Evolutionary conservation across 2,888 invertebrate species (phyloP), one percentile per base, ranked within the genome.

Genomic region (Ashinkailepas kermadecensis): DNA sequence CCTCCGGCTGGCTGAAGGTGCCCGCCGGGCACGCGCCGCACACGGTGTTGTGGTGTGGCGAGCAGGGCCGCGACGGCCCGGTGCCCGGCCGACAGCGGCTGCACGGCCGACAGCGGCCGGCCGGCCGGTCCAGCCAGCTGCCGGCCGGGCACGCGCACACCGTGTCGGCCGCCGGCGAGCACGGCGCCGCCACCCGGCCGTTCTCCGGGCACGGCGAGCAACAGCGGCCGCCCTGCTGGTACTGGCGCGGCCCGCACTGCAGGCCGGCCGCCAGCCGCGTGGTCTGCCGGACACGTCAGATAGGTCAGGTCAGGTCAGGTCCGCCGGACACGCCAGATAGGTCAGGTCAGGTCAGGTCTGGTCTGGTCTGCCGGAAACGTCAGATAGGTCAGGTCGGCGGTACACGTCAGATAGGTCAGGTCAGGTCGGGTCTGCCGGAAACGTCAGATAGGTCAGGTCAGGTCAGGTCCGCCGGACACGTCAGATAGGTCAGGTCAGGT

Each of bases 41-140:
- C 21, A 74, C 74, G 9, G 74, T 18, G 74, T 74, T 56, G 21
- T 74, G 56, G 56, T 74, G 74, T 54, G 74, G 74, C 74, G 74
- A 74, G 74, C 74, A 74, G 54, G 74, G 74, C 56, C 74, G 74
- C 74, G 74, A 74, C 18, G 74, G 23, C 23, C 74, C 74, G 74
- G 54, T 12, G 56, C 74, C 74, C 18, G 74, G 21, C 15, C 18
- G 39, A 18, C 74, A 74, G 39, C 15, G 74, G 21, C 54, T 15
- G 74, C 74, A 74, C 9, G 56, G 9, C 21, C 74, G 74, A 23
- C 74, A 74, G 18, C 12, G 15, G 21, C 74, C 74, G 54, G 74
- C 74, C 9, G 13, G 10, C 39, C 6, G 56, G 74, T 74, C 74
- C 74, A 74, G 56, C 74, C 74, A 74, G 74, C 23, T 54, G 74